A percentile compares a stretch with the other conserved stretches of the same genome.
phyloP scores from a whole-genome alignment of 2,888 invertebrate species.

The Uloborus plumipes region DNA sequence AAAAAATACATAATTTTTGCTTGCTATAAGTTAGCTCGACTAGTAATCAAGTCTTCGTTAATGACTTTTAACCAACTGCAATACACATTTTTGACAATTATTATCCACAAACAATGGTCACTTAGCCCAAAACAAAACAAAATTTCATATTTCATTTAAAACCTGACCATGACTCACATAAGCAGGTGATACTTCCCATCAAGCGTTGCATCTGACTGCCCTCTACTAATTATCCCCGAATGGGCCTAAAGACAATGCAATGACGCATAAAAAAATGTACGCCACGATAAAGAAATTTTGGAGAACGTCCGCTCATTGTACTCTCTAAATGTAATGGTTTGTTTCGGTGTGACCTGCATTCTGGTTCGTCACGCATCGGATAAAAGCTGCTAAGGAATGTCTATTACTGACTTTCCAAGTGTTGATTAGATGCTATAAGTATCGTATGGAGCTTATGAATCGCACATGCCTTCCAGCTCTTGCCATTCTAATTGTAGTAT shows the following conservation, averaged over 20 bases:
- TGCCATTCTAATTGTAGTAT: too few relatives aligned
- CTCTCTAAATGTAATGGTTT: conserved; percentile 26
- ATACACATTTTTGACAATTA: too few relatives aligned
- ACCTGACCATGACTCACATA: not conserved
- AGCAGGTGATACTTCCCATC: conserved; percentile 20
- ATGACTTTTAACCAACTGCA: too few relatives aligned
- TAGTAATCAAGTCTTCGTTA: too few relatives aligned
- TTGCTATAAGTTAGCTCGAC: too few relatives aligned
- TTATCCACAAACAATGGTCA: not conserved
- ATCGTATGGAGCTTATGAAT: too few relatives aligned
- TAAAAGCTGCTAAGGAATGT: not conserved
- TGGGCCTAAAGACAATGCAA: conserved; percentile 27
- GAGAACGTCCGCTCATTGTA: conserved; percentile 23
- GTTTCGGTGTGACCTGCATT: conserved; percentile 38
- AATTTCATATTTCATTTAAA: conserved; percentile 3
- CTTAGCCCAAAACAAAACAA: not conserved
- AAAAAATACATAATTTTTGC: too few relatives aligned
- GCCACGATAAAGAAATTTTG: conserved; percentile 26
- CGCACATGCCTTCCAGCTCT: too few relatives aligned
- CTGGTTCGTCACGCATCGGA: conserved; percentile 26
- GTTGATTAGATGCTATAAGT: conserved; percentile 33
- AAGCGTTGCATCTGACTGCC: conserved; percentile 14
- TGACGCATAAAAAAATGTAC: conserved; percentile 26
- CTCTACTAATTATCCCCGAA: conserved; percentile 22
- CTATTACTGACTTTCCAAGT: conserved; percentile 27